Percentiles rank a stretch among this genome's conserved stretches.
Evolutionary conservation across 1,140 invertebrate genomes (phyloP).

Genomic region (Cheumatopsyche charites): DNA sequence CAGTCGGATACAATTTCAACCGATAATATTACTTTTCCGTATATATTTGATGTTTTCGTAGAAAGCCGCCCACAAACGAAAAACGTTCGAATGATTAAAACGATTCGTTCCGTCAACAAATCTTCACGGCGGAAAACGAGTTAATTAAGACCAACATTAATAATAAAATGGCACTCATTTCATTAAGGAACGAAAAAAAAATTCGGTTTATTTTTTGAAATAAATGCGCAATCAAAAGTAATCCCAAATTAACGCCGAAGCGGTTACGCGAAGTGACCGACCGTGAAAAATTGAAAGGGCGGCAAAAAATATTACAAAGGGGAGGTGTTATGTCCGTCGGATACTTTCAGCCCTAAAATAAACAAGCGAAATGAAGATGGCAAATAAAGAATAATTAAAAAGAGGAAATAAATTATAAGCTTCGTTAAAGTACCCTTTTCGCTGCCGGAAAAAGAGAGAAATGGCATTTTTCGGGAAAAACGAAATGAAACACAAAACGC

Average conservation of each 20-base stretch:
- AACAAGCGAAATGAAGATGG: constrained; percentile 13
- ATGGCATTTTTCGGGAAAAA: too few species aligned
- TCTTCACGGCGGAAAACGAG: too few species aligned
- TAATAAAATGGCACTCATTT: too few species aligned
- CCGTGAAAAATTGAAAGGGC: not conserved
- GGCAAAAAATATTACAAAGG: not conserved
- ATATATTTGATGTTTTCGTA: too few species aligned
- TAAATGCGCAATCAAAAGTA: constrained; percentile 5
- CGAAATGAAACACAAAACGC: too few species aligned
- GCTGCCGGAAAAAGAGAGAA: not conserved
- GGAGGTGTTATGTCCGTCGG: constrained; percentile 1
- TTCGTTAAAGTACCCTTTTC: constrained; percentile 18
- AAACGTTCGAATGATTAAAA: too few species aligned
- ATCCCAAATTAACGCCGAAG: constrained; percentile 7
- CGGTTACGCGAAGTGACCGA: not conserved
- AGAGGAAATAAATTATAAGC: constrained; percentile 20
- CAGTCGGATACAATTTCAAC: not conserved
- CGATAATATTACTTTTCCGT: too few species aligned
- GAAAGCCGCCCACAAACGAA: too few species aligned
- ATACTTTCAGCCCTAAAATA: not conserved
- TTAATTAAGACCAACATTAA: too few species aligned
- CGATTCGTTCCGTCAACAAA: too few species aligned
- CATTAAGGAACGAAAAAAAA: too few species aligned
- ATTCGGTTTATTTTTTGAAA: not conserved
- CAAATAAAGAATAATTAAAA: constrained; percentile 7